Conservation (phyloP, 2,113 vertebrate genomes). For the Campylomormyrus numenius region DNA sequence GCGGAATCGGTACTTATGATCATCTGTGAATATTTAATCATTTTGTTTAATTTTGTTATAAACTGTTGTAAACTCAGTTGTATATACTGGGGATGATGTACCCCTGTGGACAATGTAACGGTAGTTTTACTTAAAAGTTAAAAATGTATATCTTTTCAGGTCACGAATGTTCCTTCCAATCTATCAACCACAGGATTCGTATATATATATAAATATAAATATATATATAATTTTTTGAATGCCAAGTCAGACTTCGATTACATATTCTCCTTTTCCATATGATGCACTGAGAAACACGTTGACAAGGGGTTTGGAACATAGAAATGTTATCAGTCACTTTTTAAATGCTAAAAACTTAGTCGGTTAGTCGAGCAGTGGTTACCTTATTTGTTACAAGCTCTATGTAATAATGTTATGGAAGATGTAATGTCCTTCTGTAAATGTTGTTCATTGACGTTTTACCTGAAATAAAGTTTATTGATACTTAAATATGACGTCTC, state of each 20-base stretch:
- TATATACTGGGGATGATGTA: slow-evolving; percentile 48
- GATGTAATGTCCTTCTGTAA: slow-evolving; percentile 90
- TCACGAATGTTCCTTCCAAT: slow-evolving; percentile 50
- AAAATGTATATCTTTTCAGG: slow-evolving; percentile 36
- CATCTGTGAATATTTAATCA: slow-evolving; percentile 59
- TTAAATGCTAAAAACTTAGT: slow-evolving; percentile 64
- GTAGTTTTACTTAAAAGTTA: slow-evolving; percentile 49
- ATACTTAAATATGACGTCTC: slow-evolving; percentile 38
- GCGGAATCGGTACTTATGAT: slow-evolving; percentile 45
- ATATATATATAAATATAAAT: slow-evolving; percentile 28
- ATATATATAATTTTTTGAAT: slow-evolving; percentile 34
- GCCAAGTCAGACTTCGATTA: slow-evolving; percentile 51
- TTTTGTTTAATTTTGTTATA: slow-evolving; percentile 64
- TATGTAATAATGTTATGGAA: slow-evolving; percentile 85
- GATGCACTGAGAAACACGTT: slow-evolving; percentile 68
- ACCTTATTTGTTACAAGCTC: slow-evolving; percentile 82
- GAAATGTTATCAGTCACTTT: slow-evolving; percentile 62
- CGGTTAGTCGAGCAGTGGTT: slow-evolving; percentile 71
- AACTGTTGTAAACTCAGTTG: slow-evolving; percentile 56
- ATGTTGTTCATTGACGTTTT: slow-evolving; percentile 83
- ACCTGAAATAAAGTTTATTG: slow-evolving; percentile 87
- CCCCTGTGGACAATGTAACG: slow-evolving; percentile 40
- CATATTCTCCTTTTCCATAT: slow-evolving; percentile 57
- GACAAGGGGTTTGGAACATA: slow-evolving; percentile 64
- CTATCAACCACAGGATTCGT: slow-evolving; percentile 50